These are phyloP conservation scores for Lasioglossum figueresi DNA, from an alignment of 2,888 invertebrate species.

Conservation along the genomic window DNA sequence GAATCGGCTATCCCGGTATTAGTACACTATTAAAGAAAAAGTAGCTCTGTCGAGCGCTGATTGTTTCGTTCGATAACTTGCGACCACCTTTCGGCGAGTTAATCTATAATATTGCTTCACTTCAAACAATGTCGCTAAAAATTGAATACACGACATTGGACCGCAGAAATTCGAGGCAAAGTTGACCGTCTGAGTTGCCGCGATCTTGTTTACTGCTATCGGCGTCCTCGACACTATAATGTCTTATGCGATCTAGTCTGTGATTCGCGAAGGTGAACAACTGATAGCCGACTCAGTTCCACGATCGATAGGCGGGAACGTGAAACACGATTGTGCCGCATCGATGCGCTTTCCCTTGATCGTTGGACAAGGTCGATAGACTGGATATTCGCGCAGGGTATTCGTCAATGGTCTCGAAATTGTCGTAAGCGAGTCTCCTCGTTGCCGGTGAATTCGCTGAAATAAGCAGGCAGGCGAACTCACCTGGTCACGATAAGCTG, in stretches of 20 bases:
- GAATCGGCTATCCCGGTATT: too few relatives aligned
- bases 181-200: background rate
- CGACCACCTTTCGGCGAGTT: background rate
- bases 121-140: background rate
- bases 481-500: slow-evolving; percentile 15
- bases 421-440: slow-evolving; percentile 32
- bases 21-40: background rate
- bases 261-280: background rate
- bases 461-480: slow-evolving; percentile 4
- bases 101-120: too few relatives aligned
- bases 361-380: slow-evolving; percentile 47
- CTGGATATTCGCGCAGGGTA: slow-evolving; percentile 21
- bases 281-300: slow-evolving; percentile 22
- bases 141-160: background rate
- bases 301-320: slow-evolving; percentile 26
- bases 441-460: slow-evolving; percentile 21
- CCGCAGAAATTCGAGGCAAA: background rate
- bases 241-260: slow-evolving; percentile 9
- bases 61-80: background rate
- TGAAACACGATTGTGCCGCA: slow-evolving; percentile 40
- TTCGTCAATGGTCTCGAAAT: slow-evolving; percentile 35
- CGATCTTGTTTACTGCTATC: slow-evolving; percentile 4
- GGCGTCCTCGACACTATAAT: slow-evolving; percentile 11
- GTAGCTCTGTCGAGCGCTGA: background rate
- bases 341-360: slow-evolving; percentile 40